Conservation (phyloP, 2,113 vertebrate genomes). For the Salvator merianae region DNA sequence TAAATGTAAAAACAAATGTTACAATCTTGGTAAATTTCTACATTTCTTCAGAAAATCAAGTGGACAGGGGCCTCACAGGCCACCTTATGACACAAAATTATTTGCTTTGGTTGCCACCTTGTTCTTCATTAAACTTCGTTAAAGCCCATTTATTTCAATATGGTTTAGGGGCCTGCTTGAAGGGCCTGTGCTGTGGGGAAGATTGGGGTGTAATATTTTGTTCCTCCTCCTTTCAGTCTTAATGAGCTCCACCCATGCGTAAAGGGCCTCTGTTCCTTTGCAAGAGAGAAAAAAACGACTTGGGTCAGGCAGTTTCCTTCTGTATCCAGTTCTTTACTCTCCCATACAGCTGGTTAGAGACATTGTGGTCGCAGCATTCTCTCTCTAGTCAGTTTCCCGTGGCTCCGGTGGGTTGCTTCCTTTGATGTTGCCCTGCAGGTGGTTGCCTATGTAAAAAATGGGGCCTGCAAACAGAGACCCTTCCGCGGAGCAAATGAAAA, state of each 20-base stretch:
- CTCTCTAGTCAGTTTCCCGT: constrained; percentile 61
- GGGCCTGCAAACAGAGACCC: constrained; percentile 52
- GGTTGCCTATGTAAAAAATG: constrained; percentile 32
- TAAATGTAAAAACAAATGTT: background rate
- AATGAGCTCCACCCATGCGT: background rate
- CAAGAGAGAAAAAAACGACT: constrained; percentile 30
- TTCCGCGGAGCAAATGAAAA: constrained; percentile 58
- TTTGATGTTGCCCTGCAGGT: constrained; percentile 65
- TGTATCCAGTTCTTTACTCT: constrained; percentile 49
- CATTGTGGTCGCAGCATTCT: constrained; percentile 26
- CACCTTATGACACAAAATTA: background rate
- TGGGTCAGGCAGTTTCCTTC: constrained; percentile 48
- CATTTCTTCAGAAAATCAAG: background rate
- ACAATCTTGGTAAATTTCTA: background rate
- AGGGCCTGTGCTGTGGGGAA: background rate
- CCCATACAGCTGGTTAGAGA: constrained; percentile 56
- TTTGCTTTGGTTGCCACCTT: background rate
- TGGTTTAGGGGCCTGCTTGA: background rate
- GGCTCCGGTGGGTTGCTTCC: constrained; percentile 58
- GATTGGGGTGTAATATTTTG: constrained; percentile 11
- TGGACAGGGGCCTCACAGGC: background rate
- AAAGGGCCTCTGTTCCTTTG: constrained; percentile 31
- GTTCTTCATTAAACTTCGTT: background rate
- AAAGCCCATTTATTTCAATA: background rate
- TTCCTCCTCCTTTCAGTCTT: constrained; percentile 11